These are phyloP conservation scores for Drosophila maculinotata DNA, from an alignment of 2,888 invertebrate genomes.

Conservation along the genomic window DNA sequence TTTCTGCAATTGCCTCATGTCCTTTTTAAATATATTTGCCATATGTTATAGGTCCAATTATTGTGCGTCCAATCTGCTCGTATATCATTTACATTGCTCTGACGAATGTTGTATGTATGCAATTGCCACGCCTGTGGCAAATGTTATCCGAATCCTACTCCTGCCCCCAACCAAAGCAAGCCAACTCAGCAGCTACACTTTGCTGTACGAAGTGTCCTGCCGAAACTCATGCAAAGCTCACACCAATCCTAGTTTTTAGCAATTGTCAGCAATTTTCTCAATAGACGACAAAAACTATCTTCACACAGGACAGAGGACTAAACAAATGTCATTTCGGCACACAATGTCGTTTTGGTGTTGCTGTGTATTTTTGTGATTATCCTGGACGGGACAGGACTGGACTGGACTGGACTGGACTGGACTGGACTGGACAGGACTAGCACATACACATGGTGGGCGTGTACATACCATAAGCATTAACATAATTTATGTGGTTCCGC, in stretches of 20 bases:
- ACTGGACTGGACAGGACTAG: not conserved
- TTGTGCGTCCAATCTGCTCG: constrained; percentile 24
- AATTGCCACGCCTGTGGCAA: constrained; percentile 40
- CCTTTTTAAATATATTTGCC: not conserved
- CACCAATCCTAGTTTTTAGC: constrained; percentile 68
- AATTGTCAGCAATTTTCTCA: constrained; percentile 83
- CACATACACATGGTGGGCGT: constrained; percentile 78
- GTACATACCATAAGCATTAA: constrained; percentile 82
- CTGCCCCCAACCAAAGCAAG: not conserved
- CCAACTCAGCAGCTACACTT: constrained; percentile 4
- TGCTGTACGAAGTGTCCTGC: not conserved
- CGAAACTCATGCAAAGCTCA: constrained; percentile 5
- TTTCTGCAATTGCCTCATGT: too few species aligned
- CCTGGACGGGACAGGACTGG: constrained; percentile 44
- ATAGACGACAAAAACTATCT: constrained; percentile 71
- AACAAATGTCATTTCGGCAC: constrained; percentile 68
- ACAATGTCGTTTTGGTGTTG: constrained; percentile 44
- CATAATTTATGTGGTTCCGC: constrained; percentile 85
- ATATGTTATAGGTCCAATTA: constrained; percentile 7
- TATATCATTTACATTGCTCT: constrained; percentile 54
- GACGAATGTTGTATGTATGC: constrained; percentile 25
- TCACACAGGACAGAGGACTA: constrained; percentile 37
- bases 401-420: constrained; percentile 1
- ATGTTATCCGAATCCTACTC: constrained; percentile 1
- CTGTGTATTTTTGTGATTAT: constrained; percentile 79